Percentiles rank a stretch among this genome's conserved stretches.
Conservation (phyloP, 2,797 vertebrate genomes). For the Fistularia commersonii region DNA sequence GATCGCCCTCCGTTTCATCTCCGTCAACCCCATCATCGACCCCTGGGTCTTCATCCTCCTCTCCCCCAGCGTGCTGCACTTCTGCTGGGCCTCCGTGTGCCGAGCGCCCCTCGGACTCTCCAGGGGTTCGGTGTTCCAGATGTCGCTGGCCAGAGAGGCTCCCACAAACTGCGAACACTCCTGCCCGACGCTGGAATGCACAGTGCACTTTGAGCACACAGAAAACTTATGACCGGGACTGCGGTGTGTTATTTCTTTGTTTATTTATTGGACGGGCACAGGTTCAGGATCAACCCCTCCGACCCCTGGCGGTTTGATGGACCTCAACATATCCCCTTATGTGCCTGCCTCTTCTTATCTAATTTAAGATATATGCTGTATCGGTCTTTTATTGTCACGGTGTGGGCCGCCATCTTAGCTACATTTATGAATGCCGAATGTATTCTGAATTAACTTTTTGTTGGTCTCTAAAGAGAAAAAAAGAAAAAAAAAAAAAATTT, state of each 20-base stretch:
- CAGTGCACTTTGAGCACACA: background rate
- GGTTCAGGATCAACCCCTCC: conserved; percentile 11
- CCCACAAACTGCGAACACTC: conserved; percentile 24
- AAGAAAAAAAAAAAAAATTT: no score
- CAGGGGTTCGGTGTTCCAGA: conserved; percentile 37
- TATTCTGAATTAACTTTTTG: background rate
- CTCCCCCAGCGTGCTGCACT: conserved; percentile 81
- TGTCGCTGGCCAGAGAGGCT: conserved; percentile 15
- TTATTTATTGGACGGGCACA: conserved; percentile 15
- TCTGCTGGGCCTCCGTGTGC: conserved; percentile 75
- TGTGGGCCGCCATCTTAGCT: conserved; percentile 10
- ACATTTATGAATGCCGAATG: conserved; percentile 1
- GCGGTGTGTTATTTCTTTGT: no score
- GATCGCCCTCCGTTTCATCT: conserved; percentile 83
- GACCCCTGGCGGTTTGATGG: background rate
- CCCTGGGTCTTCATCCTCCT: conserved; percentile 92
- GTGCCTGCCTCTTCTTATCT: conserved; percentile 1
- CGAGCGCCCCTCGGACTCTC: conserved; percentile 8
- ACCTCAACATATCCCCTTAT: background rate
- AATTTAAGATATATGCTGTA: background rate
- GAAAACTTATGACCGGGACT: conserved; percentile 25
- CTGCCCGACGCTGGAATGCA: background rate
- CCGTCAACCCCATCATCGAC: conserved; percentile 87
- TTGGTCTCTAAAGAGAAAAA: background rate
- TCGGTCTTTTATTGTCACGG: background rate